These are phyloP conservation scores for Eptesicus fuscus DNA, from an alignment of 2,113 vertebrate species.

Conservation along the genomic window DNA sequence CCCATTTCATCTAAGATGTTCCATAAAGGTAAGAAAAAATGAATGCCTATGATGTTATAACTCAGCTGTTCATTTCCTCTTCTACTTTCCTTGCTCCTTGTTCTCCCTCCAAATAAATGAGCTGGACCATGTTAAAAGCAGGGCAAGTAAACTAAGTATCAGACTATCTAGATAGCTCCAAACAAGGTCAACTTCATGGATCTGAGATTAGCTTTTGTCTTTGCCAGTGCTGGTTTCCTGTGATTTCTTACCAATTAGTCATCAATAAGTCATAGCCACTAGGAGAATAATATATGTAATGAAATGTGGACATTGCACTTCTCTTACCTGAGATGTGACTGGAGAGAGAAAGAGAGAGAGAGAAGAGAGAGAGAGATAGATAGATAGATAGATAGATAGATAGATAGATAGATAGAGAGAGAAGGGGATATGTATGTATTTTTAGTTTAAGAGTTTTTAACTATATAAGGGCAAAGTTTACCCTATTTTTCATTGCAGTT, in stretches of 20 bases:
- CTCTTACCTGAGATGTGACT: background rate
- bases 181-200: background rate
- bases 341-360: background rate
- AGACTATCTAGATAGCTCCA: background rate
- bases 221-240: background rate
- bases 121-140: background rate
- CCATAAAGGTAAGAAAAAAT: background rate
- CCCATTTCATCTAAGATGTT: background rate
- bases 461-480: background rate
- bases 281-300: background rate
- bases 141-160: background rate
- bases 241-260: background rate
- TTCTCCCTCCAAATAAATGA: background rate
- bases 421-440: background rate
- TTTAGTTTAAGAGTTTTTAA: background rate
- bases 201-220: background rate
- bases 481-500: background rate
- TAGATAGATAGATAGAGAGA: background rate
- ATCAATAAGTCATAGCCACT: background rate
- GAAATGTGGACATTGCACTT: background rate
- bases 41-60: background rate
- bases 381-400: too few species aligned
- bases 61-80: background rate
- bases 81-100: background rate
- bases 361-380: background rate